phyloP scores from a whole-genome alignment of 2,113 vertebrate genomes.

The Passer domesticus region DNA sequence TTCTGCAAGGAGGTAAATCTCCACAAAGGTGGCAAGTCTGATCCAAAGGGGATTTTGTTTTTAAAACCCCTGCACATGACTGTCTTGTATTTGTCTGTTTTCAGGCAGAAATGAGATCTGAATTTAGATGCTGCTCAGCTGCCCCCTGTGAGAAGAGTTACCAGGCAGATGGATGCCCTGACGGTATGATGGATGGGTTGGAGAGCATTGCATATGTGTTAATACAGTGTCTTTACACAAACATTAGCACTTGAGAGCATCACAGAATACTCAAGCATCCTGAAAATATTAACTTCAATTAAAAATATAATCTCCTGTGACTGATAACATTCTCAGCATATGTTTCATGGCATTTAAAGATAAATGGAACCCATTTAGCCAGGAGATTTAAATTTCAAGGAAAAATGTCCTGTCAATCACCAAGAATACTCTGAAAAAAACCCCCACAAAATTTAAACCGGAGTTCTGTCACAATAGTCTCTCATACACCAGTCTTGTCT shows the following conservation, averaged over 20 bases:
- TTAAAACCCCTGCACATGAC: background rate
- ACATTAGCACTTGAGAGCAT: background rate
- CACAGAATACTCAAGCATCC: background rate
- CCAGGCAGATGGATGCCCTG: background rate
- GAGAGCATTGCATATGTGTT: background rate
- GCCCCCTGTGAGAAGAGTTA: background rate
- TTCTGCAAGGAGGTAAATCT: constrained; percentile 30
- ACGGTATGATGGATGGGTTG: background rate
- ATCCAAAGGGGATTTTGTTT: background rate
- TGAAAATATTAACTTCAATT: background rate
- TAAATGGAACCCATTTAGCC: background rate
- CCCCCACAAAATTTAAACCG: background rate
- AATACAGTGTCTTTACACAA: background rate
- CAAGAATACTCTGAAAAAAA: background rate
- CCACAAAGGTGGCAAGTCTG: background rate
- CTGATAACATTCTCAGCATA: background rate
- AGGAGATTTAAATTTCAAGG: background rate
- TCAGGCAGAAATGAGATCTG: background rate
- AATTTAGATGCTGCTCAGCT: background rate
- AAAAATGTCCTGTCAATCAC: background rate
- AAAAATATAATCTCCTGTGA: background rate
- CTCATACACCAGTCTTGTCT: background rate
- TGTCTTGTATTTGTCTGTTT: background rate
- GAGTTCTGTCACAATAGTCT: background rate
- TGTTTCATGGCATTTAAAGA: background rate